Evolutionary conservation across 2,113 vertebrate species (phyloP).

Genomic region (Pristiophorus japonicus): DNA sequence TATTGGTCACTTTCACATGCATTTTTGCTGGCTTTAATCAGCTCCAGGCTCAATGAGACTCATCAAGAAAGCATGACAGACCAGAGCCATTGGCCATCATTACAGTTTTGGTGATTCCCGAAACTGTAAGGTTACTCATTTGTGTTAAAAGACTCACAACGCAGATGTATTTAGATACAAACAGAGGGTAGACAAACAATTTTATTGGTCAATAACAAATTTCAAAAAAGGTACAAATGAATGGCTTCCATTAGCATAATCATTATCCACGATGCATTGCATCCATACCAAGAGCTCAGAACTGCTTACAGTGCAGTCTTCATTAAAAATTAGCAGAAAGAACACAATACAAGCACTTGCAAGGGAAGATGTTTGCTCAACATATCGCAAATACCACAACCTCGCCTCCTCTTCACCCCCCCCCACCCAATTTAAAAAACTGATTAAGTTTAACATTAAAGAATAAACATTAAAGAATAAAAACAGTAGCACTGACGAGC

Average conservation of each 20-base stretch:
- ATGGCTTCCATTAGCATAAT: slow-evolving; percentile 51
- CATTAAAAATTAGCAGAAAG: slow-evolving; percentile 40
- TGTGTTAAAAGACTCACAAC: slow-evolving; percentile 1
- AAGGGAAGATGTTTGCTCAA: slow-evolving; percentile 30
- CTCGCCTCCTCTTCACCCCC: background rate
- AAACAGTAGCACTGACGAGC: background rate
- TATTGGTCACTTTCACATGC: background rate
- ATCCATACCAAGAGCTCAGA: slow-evolving; percentile 51
- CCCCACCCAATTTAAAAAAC: background rate
- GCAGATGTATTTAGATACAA: slow-evolving; percentile 40
- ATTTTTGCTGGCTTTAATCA: background rate
- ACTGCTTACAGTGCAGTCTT: slow-evolving; percentile 43
- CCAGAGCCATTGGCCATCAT: background rate
- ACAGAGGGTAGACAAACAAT: slow-evolving; percentile 60
- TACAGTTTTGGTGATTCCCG: background rate
- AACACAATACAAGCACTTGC: slow-evolving; percentile 20
- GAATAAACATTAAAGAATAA: slow-evolving; percentile 28
- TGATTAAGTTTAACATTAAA: background rate
- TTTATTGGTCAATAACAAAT: slow-evolving; percentile 58
- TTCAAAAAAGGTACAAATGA: slow-evolving; percentile 55
- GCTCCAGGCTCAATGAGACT: background rate
- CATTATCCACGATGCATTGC: slow-evolving; percentile 53
- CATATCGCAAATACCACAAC: slow-evolving; percentile 9
- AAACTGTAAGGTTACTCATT: background rate
- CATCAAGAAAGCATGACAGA: background rate